phyloP scores from a whole-genome alignment of 2,797 vertebrate species.

The Clarias platycephalus region DNA sequence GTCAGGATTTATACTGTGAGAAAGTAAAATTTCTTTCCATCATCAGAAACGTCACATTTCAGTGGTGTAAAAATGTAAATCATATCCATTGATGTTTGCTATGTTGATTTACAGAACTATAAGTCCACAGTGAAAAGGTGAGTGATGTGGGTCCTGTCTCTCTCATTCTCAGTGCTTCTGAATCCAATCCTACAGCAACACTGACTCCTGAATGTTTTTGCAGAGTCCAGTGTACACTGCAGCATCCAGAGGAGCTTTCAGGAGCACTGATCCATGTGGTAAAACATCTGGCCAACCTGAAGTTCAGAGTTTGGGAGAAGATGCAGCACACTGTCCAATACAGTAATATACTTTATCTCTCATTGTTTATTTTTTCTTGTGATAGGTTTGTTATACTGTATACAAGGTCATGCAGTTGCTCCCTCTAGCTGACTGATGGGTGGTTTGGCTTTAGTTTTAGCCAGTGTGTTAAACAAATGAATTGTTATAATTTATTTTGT shows the following conservation, averaged over 20 bases:
- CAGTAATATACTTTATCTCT: too few relatives aligned
- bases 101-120: slow-evolving; percentile 38
- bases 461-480: neutral
- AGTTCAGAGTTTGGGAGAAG: slow-evolving; percentile 4
- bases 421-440: neutral
- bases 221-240: neutral
- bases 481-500: neutral
- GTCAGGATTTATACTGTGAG: neutral
- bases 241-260: slow-evolving; percentile 21
- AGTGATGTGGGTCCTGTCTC: neutral
- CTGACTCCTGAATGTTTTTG: neutral
- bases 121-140: slow-evolving; percentile 38
- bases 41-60: neutral
- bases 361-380: neutral
- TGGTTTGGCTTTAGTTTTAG: neutral
- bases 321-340: neutral
- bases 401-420: neutral
- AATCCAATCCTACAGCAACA: neutral
- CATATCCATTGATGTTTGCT: too few relatives aligned
- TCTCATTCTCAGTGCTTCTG: neutral
- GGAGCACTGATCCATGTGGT: slow-evolving; percentile 47
- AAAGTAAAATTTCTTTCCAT: neutral
- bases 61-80: too few relatives aligned
- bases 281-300: slow-evolving; percentile 39
- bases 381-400: neutral